Evolutionary conservation across 2,797 vertebrate species (phyloP).

Genomic region (Sebastes dallii): DNA sequence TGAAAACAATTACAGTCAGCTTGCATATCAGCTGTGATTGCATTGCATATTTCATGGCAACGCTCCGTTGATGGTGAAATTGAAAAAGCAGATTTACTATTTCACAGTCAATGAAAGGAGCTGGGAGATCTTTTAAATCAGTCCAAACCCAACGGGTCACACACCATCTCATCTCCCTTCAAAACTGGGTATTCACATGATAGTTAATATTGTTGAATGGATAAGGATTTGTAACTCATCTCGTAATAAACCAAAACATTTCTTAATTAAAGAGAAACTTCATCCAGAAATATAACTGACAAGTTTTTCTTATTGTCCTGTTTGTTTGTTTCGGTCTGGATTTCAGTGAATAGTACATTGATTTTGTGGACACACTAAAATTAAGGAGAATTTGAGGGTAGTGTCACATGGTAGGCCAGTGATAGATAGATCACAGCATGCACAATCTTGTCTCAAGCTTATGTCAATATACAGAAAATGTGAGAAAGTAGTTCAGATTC

Average conservation of each 20-base stretch:
- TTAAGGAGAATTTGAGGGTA: background rate
- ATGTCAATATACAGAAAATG: background rate
- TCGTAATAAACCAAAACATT: background rate
- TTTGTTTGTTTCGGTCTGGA: background rate
- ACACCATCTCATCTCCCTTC: background rate
- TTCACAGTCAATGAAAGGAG: conserved; percentile 44
- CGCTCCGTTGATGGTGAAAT: conserved; percentile 38
- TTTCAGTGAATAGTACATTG: background rate
- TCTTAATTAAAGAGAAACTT: background rate
- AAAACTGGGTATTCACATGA: background rate
- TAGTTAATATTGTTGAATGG: background rate
- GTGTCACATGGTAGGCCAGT: background rate
- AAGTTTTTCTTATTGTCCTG: background rate
- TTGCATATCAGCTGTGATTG: conserved; percentile 43
- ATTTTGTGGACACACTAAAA: background rate
- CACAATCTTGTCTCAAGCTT: background rate
- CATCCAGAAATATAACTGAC: background rate
- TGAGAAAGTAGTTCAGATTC: background rate
- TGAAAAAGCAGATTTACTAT: conserved; percentile 53
- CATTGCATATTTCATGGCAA: conserved; percentile 51
- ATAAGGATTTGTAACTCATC: background rate
- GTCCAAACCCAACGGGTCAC: background rate
- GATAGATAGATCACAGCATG: background rate
- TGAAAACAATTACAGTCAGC: conserved; percentile 58
- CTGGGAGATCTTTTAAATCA: conserved; percentile 20